Conservation (phyloP, 1,140 invertebrate genomes). For the Philopotamus ludificatus region DNA sequence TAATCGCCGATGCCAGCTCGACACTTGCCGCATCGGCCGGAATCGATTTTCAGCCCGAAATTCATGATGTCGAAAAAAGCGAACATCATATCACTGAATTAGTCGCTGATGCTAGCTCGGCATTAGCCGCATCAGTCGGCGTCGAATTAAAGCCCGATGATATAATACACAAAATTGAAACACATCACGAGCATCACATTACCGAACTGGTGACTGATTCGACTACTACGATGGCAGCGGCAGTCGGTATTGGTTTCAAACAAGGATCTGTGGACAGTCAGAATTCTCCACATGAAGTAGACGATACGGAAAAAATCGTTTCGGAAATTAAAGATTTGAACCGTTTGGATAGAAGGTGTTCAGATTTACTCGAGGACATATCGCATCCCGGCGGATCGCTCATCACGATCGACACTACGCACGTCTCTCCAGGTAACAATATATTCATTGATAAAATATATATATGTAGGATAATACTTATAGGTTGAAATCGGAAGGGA, state of each 20-base stretch:
- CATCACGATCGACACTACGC: slow-evolving; percentile 54
- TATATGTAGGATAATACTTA: too few species aligned
- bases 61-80: background rate
- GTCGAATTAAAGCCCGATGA: slow-evolving; percentile 32
- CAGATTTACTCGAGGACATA: slow-evolving; percentile 55
- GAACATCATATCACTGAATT: slow-evolving; percentile 30
- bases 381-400: slow-evolving; percentile 49
- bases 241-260: slow-evolving; percentile 7
- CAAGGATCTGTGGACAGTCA: too few species aligned
- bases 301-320: slow-evolving; percentile 44
- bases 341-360: slow-evolving; percentile 48
- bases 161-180: background rate
- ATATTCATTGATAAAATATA: slow-evolving; percentile 7
- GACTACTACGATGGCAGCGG: slow-evolving; percentile 26
- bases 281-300: slow-evolving; percentile 28
- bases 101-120: slow-evolving; percentile 30
- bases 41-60: slow-evolving; percentile 5
- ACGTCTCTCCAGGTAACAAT: slow-evolving; percentile 51
- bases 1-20: slow-evolving; percentile 21
- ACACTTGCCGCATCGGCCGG: slow-evolving; percentile 34
- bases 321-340: slow-evolving; percentile 54
- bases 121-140: slow-evolving; percentile 34
- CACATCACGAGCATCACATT: background rate
- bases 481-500: too few species aligned
- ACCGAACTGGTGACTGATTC: slow-evolving; percentile 29